phyloP scores from a whole-genome alignment of 2,113 vertebrate genomes.

The Brachyhypopomus occidentalis region DNA sequence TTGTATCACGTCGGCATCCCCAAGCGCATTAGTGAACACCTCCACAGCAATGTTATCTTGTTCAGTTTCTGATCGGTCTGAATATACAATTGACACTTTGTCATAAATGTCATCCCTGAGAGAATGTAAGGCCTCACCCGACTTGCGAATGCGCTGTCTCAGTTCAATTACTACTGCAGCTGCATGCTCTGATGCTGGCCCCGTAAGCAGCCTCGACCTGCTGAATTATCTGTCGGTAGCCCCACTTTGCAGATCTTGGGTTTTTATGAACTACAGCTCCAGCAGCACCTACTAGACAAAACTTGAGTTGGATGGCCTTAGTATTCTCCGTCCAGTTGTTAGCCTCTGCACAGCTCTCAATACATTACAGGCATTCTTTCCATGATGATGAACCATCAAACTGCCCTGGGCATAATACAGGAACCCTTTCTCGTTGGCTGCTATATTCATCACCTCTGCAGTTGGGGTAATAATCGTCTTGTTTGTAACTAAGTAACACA shows the following conservation, averaged over 20 bases:
- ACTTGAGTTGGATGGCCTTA: neutral
- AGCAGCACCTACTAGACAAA: neutral
- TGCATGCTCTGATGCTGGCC: conserved; percentile 34
- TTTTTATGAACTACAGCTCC: conserved; percentile 2
- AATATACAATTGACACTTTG: conserved; percentile 43
- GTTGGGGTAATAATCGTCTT: too few relatives aligned
- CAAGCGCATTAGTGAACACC: conserved; percentile 48
- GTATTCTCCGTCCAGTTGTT: conserved; percentile 11
- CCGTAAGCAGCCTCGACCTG: conserved; percentile 36
- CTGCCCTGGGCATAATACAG: neutral
- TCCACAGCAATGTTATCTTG: conserved; percentile 45
- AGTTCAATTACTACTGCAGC: conserved; percentile 31
- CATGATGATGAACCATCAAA: neutral
- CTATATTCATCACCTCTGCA: too few relatives aligned
- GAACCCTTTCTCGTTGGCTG: neutral
- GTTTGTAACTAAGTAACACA: too few relatives aligned
- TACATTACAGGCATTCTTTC: neutral
- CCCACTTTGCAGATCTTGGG: neutral
- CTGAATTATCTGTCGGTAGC: conserved; percentile 6
- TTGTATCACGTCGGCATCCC: conserved; percentile 29
- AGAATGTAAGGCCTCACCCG: neutral
- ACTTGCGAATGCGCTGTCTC: neutral
- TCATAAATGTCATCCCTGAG: conserved; percentile 45
- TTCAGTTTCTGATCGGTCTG: conserved; percentile 27
- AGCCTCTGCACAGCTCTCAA: conserved; percentile 8